Base-by-base conservation (phyloP, 2,113 vertebrate species). In the Ammodytes marinus region DNA sequence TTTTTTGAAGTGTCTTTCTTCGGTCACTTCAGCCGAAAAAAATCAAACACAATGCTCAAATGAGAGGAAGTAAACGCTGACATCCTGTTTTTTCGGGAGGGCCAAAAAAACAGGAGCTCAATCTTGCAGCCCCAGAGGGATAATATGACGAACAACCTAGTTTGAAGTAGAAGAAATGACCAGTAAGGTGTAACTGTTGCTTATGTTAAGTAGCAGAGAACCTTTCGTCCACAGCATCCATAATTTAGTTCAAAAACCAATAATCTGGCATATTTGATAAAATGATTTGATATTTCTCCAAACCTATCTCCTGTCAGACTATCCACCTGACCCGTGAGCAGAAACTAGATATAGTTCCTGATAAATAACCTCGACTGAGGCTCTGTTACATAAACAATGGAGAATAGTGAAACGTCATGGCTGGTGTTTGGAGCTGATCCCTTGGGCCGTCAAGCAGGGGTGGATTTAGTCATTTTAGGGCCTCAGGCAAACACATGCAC, bases 31-130 rank as follows among this genome's bases (percentile, higher is more conserved):
- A 53, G 19, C 17, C 74, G 37, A 69, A 27, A 27, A 27, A 27
- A 83, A 88, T 65, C 52, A 74, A 82, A 79, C 77, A 93, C 89
- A 92, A 83, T 91, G 80, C 74, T 80, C 47, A n/a, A 77, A 80
- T 86, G 80, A 92, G 86, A 90, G 93, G 91, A 94, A 92, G 75
- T 81, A 69, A 80, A 83, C 57, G 42, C 74, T 85, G 19, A 17
- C 93, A 89, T 95, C 94, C 93, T 94, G 93, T 93, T 91, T 85
- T 82, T 72, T 88, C 58, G 82, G 59, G 80, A 67, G 35, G 8
- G 15, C 27, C 59, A 59, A 63, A 65, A 72, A 46, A 70, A 69
- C 79, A 84, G 63, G 8, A 76, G 67, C 8, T 53, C 8, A 46
- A 69, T 49, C 86, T 77, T 60, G 46, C 4, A 61, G 35, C 55